Conservation (phyloP, 53 echinoderm and acorn worm genomes). For the Patiria pectinifera region DNA sequence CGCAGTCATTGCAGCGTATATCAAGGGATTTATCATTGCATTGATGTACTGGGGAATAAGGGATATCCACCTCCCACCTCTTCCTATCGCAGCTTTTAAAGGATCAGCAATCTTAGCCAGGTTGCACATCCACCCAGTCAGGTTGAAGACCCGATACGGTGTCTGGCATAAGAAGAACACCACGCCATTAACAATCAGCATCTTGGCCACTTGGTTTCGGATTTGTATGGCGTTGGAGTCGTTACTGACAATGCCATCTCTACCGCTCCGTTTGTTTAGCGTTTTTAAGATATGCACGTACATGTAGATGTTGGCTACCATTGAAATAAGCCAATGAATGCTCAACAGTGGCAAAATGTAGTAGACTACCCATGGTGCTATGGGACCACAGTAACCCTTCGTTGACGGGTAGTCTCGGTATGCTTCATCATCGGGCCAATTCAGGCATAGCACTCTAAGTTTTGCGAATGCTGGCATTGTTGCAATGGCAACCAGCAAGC, state of each 20-base stretch:
- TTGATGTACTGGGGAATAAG: not conserved
- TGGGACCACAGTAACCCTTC: no score
- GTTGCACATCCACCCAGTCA: not conserved
- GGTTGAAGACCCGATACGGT: not conserved
- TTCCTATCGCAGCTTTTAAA: not conserved
- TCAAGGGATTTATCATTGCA: constrained; percentile 17
- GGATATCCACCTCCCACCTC: not conserved
- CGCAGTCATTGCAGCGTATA: constrained; percentile 20
- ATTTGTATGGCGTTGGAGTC: not conserved
- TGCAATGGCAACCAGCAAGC: constrained; percentile 20
- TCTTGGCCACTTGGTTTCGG: constrained; percentile 5
- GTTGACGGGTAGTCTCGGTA: no score
- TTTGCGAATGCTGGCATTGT: no score
- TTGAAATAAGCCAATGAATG: not conserved
- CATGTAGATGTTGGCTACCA: not conserved
- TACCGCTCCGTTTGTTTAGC: no score
- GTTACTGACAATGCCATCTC: not conserved
- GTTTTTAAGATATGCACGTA: no score
- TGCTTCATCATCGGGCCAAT: no score
- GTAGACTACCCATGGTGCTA: no score
- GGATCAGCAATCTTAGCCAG: not conserved
- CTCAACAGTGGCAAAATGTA: no score
- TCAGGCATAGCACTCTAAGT: no score
- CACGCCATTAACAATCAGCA: constrained; percentile 37
- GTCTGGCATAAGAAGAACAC: not conserved